phyloP scores from a whole-genome alignment of 2,113 vertebrate species.

The Apus apus region DNA sequence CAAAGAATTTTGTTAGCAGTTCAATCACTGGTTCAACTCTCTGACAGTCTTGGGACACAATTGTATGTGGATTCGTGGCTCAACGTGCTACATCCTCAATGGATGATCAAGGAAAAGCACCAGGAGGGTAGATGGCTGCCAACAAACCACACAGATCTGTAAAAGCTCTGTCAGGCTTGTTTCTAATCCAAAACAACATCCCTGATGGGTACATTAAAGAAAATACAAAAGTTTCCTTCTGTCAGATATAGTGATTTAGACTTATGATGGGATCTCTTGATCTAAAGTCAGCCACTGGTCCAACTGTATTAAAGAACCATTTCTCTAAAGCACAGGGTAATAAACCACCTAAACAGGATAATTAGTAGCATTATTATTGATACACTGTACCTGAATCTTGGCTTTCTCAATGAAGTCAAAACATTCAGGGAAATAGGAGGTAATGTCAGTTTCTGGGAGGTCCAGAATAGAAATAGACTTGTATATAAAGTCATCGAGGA shows the following conservation, averaged over 20 bases:
- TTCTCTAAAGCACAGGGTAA: neutral
- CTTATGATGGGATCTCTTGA: neutral
- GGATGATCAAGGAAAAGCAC: neutral
- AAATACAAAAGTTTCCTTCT: neutral
- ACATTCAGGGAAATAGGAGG: slow-evolving; percentile 87
- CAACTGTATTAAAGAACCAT: neutral
- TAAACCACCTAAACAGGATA: neutral
- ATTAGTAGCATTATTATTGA: neutral
- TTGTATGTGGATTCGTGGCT: neutral
- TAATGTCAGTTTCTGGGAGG: slow-evolving; percentile 89
- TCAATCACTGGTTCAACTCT: neutral
- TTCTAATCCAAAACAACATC: neutral
- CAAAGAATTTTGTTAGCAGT: neutral
- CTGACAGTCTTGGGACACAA: neutral
- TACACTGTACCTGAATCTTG: slow-evolving; percentile 80
- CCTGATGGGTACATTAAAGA: neutral
- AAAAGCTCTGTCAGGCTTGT: neutral
- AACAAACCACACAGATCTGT: neutral
- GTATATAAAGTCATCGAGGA: slow-evolving; percentile 80
- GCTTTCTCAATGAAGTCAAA: slow-evolving; percentile 91
- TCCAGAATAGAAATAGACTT: slow-evolving; percentile 88
- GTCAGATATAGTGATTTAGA: neutral
- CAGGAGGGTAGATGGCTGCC: neutral
- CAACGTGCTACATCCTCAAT: neutral
- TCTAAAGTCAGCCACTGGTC: neutral